Conservation (phyloP, 2,797 vertebrate species). For the Fistularia tabacaria region DNA sequence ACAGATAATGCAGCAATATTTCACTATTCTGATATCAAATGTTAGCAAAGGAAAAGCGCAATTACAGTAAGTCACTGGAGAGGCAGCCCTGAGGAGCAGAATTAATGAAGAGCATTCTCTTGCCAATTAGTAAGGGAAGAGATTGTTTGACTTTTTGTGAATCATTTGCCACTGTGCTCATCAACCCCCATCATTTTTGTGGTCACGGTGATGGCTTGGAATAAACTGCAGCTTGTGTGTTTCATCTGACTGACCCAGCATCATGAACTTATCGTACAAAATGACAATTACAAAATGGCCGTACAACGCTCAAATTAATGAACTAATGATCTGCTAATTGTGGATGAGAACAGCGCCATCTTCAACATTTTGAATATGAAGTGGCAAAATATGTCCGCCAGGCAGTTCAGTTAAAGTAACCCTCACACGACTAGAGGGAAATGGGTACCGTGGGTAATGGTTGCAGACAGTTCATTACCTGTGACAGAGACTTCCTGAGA, state of each 20-base stretch:
- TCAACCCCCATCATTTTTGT: constrained; percentile 26
- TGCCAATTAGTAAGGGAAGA: constrained; percentile 53
- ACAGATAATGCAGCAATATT: constrained; percentile 52
- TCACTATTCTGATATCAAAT: constrained; percentile 46
- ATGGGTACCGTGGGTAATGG: constrained; percentile 12
- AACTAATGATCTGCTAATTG: constrained; percentile 3
- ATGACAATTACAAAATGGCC: constrained; percentile 16
- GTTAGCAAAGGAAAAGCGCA: constrained; percentile 53
- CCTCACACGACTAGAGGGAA: not conserved
- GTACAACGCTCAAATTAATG: not conserved
- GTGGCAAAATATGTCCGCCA: constrained; percentile 2
- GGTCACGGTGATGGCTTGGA: constrained; percentile 16
- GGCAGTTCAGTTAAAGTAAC: constrained; percentile 2
- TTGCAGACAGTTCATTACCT: constrained; percentile 74
- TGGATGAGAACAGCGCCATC: constrained; percentile 8
- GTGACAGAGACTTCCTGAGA: constrained; percentile 94
- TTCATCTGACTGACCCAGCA: constrained; percentile 16
- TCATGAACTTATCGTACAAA: constrained; percentile 1
- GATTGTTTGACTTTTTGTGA: constrained; percentile 41
- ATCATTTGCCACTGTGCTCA: constrained; percentile 22
- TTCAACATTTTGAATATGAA: not conserved
- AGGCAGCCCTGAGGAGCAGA: constrained; percentile 42
- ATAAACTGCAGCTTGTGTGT: constrained; percentile 16
- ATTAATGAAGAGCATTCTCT: constrained; percentile 59
- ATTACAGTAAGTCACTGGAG: constrained; percentile 51